Evolutionary conservation across 2,797 vertebrate species (phyloP).

Genomic region (Gallinago nigripennis): DNA sequence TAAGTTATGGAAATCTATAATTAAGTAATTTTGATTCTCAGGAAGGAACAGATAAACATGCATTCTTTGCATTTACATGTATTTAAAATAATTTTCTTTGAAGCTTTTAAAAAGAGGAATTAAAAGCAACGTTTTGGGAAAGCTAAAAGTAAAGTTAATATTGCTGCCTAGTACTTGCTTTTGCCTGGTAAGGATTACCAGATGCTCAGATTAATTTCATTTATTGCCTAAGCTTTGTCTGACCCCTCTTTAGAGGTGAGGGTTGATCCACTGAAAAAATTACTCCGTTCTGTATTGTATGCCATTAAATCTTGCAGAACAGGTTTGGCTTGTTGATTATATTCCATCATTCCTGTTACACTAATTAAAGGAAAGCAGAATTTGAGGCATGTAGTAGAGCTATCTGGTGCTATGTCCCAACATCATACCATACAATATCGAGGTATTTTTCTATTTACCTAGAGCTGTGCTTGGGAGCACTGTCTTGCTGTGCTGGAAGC

Average conservation of each 20-base stretch:
- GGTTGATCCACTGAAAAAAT: slow-evolving; percentile 42
- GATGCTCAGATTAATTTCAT: slow-evolving; percentile 11
- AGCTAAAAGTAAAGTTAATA: neutral
- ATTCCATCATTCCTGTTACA: neutral
- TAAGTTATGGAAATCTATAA: neutral
- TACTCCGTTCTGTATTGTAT: neutral
- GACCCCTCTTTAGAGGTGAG: neutral
- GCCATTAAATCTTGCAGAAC: neutral
- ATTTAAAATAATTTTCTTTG: neutral
- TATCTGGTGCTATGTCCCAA: neutral
- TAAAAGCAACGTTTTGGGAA: neutral
- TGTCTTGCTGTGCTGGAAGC: neutral
- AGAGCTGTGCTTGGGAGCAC: neutral
- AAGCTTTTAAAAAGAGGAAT: neutral
- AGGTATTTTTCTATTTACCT: neutral
- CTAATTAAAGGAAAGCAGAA: neutral
- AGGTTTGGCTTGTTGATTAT: neutral
- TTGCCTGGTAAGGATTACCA: neutral
- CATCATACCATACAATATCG: rapidly evolving
- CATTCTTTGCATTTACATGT: neutral
- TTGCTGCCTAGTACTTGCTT: neutral
- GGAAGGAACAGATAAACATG: neutral
- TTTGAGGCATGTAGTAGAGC: neutral
- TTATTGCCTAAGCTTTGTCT: neutral
- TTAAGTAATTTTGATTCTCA: neutral